A percentile compares a stretch with the other conserved stretches of the same genome.
phyloP scores from a whole-genome alignment of 1,140 invertebrate species.

The Whitmania pigra region DNA sequence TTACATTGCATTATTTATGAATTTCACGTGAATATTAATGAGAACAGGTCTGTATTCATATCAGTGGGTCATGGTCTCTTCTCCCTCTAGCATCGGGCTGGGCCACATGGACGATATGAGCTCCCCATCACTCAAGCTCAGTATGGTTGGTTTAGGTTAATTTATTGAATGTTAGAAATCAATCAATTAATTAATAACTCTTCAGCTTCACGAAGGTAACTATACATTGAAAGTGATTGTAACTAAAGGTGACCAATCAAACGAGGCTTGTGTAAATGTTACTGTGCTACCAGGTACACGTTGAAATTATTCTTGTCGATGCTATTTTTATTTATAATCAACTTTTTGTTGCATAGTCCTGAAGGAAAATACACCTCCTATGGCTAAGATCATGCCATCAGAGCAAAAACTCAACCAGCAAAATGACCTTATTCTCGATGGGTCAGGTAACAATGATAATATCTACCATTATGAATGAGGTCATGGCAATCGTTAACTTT shows the following conservation, averaged over 20 bases:
- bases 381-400: constrained; percentile 69
- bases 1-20: constrained; percentile 20
- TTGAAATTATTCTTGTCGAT: constrained; percentile 25
- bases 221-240: constrained; percentile 79
- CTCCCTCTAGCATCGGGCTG: constrained; percentile 55
- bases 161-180: constrained; percentile 12
- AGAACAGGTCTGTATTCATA: constrained; percentile 59
- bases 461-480: constrained; percentile 5
- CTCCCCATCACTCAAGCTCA: constrained; percentile 47
- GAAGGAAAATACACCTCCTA: constrained; percentile 67
- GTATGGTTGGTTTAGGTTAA: constrained; percentile 31
- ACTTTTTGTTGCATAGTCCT: constrained; percentile 51
- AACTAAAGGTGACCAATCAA: constrained; percentile 57
- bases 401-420: constrained; percentile 73
- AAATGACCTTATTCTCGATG: constrained; percentile 78
- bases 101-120: constrained; percentile 75
- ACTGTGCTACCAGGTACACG: constrained; percentile 67
- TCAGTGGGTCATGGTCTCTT: constrained; percentile 69
- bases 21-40: neutral
- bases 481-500: too few relatives aligned
- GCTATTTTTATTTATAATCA: constrained; percentile 2
- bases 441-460: constrained; percentile 45
- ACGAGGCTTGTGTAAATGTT: constrained; percentile 74
- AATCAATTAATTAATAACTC: constrained; percentile 20
- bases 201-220: constrained; percentile 54